These are phyloP conservation scores for Ibidorhyncha struthersii DNA, from an alignment of 2,113 vertebrate genomes.

Conservation along the genomic window DNA sequence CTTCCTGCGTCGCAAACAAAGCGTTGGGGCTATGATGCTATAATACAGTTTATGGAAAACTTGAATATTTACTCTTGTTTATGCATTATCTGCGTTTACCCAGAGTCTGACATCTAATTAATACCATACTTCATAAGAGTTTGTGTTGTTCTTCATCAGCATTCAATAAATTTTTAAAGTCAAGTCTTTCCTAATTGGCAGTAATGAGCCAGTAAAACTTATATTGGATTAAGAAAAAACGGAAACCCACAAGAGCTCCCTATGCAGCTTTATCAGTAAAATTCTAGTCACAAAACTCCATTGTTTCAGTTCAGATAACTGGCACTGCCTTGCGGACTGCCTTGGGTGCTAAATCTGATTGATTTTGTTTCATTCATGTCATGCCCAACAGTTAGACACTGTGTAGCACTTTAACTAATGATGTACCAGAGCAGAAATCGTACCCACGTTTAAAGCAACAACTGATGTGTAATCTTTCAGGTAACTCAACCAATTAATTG, in stretches of 20 bases:
- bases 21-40: background rate
- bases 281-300: constrained; percentile 17
- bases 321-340: background rate
- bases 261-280: background rate
- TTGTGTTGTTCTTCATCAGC: constrained; percentile 1
- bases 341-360: background rate
- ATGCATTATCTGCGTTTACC: background rate
- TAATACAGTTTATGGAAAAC: background rate
- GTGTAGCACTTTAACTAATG: background rate
- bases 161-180: constrained; percentile 14
- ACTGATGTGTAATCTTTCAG: background rate
- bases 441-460: background rate
- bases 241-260: background rate
- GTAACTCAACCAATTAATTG: background rate
- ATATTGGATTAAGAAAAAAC: constrained; percentile 8
- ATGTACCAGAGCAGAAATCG: background rate
- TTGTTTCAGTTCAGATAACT: background rate
- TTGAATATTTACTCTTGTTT: background rate
- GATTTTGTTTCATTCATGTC: constrained; percentile 25
- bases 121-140: background rate
- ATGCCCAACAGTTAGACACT: background rate
- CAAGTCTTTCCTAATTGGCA: constrained; percentile 35
- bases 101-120: background rate
- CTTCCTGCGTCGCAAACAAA: background rate
- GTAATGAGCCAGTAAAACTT: constrained; percentile 28